Evolutionary conservation across 2,797 vertebrate species (phyloP), one percentile per base, ranked within the genome.

Genomic region (Helicolenus hilgendorfi): DNA sequence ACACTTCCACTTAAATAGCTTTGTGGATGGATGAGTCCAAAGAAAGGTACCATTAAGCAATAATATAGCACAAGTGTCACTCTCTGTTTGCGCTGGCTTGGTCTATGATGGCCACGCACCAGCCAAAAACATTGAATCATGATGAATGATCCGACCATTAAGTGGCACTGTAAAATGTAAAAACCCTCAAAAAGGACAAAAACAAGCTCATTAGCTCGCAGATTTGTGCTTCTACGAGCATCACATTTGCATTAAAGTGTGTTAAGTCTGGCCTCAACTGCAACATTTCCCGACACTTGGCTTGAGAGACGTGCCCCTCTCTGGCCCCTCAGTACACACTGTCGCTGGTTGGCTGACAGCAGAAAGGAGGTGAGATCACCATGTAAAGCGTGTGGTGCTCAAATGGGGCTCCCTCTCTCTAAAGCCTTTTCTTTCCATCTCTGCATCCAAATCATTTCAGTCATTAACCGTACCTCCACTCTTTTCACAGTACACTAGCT

Each of bases 241-340:
- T 79, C 72, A 41, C 63, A 94, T 91, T 89, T 89, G 83, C 82
- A 89, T 93, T 69, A 70, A 36, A 78, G 87, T 78, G 63, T 20
- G 67, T 89, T 77, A 74, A 83, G 63, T 38, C 72, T 70, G 80
- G 79, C 85, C 74, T 81, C 26, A 3, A 45, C 84, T 65, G 72
- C 79, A 67, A 49, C 75, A 63, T 87, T 83, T 89, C 63, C 60
- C 29, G 14, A 87, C 79, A 81, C 88, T 92, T 88, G 36, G 74
- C 79, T 86, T 88, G 72, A 93, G 80, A 91, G 76, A 68, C 45
- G 14, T 78, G 78, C 69, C 73, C 83, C 72, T 78, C 67, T n/a
- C 72, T 69, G 89, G 74, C 79, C 87, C 79, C 71, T 79, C 64
- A 18, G 69, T 53, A 74, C 62, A 72, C 81, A 31, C 76, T 49